A percentile compares a stretch with the other conserved stretches of the same genome.
These are phyloP conservation scores for Nothocercus nigrocapillus DNA, from an alignment of 2,113 vertebrate genomes.

Conservation along the genomic window DNA sequence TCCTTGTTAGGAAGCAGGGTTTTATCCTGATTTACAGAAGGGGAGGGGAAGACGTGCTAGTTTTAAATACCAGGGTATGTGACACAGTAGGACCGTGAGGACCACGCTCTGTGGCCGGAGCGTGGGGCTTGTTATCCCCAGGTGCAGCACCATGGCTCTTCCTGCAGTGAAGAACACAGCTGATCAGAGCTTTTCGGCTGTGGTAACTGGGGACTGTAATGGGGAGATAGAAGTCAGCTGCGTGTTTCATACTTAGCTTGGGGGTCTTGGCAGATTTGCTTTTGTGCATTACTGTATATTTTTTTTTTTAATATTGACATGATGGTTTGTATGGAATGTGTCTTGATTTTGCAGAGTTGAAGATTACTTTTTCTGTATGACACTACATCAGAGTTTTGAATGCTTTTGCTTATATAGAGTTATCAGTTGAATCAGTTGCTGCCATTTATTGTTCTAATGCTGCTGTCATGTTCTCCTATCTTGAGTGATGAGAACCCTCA, in stretches of 20 bases:
- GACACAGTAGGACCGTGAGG: background rate
- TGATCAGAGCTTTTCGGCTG: background rate
- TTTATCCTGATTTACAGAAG: background rate
- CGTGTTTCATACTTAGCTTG: background rate
- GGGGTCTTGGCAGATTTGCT: background rate
- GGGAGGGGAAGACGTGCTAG: background rate
- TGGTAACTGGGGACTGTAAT: background rate
- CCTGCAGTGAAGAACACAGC: background rate
- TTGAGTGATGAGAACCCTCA: background rate
- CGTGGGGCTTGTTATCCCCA: background rate
- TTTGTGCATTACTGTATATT: background rate
- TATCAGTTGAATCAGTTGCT: background rate
- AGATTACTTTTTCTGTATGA: background rate
- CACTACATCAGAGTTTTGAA: background rate
- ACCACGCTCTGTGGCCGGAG: fast-evolving
- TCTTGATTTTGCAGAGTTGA: background rate
- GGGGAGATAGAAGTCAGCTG: background rate
- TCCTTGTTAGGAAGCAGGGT: background rate
- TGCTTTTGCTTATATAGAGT: background rate
- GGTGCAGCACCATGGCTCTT: fast-evolving
- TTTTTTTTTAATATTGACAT: background rate
- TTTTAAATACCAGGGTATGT: background rate
- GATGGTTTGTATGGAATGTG: background rate
- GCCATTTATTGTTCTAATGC: background rate
- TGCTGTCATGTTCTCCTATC: background rate